Evolutionary conservation across 2,113 vertebrate genomes (phyloP), one percentile per base, ranked within the genome.

Genomic region (Chionomys nivalis): DNA sequence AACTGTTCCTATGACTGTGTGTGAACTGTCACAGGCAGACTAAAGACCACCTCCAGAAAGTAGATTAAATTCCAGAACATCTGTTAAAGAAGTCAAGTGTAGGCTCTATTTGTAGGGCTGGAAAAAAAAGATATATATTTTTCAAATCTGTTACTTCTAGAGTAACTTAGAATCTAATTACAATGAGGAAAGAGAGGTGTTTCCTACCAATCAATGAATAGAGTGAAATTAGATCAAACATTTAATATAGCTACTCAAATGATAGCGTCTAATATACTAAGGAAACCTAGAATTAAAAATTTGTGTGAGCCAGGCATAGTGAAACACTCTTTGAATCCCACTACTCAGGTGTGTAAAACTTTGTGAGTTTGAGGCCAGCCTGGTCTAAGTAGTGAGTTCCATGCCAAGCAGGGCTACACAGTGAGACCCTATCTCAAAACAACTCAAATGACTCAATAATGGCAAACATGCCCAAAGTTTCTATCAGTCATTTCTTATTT

Each of bases 401-500:
- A 63, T 24, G n/a, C 7, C 24, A 83, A 19, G 24, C 55, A 26
- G 36, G 55, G 36, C 26, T 63, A 42, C 13, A 63, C 13, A 82
- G 36, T 58, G 79, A 63, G n/a, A 63, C 16, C 36, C n/a, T 28
- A 58, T 28, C n/a, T 83, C 55, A 39, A 82, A 42, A 82, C 55
- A 82, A 26, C 6, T 28, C 3, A 12, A 83, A 2, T 94, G 63
- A 49, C 89, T 91, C 82, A 68, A 63, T 94, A 66, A 78, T 89
- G 16, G 17, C 49, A 73, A 91, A 87, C 47, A 61, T 3, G 33
- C 76, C 70, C n/a, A 55, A 95, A 86, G 26, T 79, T 75, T 78
- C 39, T 7, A 76, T 70, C 76, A 90, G 61, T 77, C 49, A 86
- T 85, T 96, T 91, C 72, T 68, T 23, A 58, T 91, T 95, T 91